Base-by-base conservation (phyloP, 2,888 invertebrate genomes). In the Barypeithes pellucidus region DNA sequence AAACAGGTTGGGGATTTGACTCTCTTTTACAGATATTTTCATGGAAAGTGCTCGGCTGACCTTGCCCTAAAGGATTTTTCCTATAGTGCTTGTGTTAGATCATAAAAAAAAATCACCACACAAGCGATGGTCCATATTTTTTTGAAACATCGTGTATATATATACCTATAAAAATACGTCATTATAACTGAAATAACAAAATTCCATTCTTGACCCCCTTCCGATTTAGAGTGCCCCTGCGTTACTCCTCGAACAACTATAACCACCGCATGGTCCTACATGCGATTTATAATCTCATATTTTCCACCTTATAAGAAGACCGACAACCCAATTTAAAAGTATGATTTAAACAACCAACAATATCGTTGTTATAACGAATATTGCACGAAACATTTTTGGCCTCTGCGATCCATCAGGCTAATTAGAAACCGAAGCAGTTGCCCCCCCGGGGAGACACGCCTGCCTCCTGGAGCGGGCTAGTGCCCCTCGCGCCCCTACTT, bases 391-490 rank as follows among this genome's bases (percentile, higher is more conserved):
- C 69, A 66, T 73, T 73, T 70, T 69, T 72, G 77, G 80, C 72
- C 77, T 77, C 78, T 80, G 83, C 83, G 82, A 84, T 84, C 84
- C 82, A 84, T 84, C 84, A 84, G 84, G 80, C 83, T 84, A 84
- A 84, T 84, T 84, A 84, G 84, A 84, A 84, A 84, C 81, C 79
- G 82, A 84, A 84, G 80, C 78, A 80, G 78, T 80, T 80, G 80
- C 79, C 80, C 82, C 81, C 83, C 81, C 76, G 79, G 76, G 65
- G 80, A 22, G 80, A 80, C 81, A 78, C 80, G 79, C 76, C 71
- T 43, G 63, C 67, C 67, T 68, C 76, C 69, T 73, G 72, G 62
- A 61, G 72, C 66, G 50, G 73, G 70, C 75, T 50, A 39, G 45
- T 50, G 50, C 33, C 60, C 50, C 59, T 24, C 47, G n/a, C 20